Evolutionary conservation across 1,140 invertebrate species (phyloP).

Genomic region (Drosophila micromelanica): DNA sequence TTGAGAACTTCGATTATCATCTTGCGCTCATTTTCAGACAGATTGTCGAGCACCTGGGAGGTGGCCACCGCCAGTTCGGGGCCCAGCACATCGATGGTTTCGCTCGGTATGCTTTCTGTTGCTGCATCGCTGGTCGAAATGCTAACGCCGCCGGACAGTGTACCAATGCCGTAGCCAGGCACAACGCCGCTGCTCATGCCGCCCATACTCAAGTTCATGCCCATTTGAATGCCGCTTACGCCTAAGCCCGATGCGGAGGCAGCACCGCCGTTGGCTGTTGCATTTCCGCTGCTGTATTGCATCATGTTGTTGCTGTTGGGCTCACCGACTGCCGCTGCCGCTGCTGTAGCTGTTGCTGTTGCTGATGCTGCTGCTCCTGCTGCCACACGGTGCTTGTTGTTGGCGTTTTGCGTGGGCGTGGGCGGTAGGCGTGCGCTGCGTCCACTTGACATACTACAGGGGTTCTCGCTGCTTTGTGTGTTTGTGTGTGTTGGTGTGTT

Average conservation of each 20-base stretch:
- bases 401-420: constrained; percentile 80
- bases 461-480: constrained; percentile 34
- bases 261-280: constrained; percentile 38
- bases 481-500: constrained; percentile 6
- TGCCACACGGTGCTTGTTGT: constrained; percentile 65
- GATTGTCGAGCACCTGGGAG: constrained; percentile 78
- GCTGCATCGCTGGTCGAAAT: constrained; percentile 59
- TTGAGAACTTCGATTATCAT: constrained; percentile 84
- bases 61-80: constrained; percentile 81
- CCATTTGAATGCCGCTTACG: constrained; percentile 24
- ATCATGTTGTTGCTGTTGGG: constrained; percentile 81
- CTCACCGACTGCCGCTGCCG: constrained; percentile 49
- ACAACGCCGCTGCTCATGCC: constrained; percentile 30
- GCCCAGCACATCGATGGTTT: constrained; percentile 76
- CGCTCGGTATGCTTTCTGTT: constrained; percentile 74
- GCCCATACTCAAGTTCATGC: constrained; percentile 43
- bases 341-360: constrained; percentile 24
- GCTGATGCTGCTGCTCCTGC: constrained; percentile 30
- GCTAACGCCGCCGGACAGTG: constrained; percentile 41
- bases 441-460: constrained; percentile 83
- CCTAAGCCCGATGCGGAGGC: constrained; percentile 41
- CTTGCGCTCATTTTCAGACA: constrained; percentile 83
- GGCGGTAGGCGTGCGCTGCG: constrained; percentile 83
- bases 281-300: constrained; percentile 56
- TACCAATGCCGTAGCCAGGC: constrained; percentile 28